Percentiles rank a stretch among this genome's conserved stretches.
Conservation (phyloP, 2,797 vertebrate species). For the Oreortyx pictus region DNA sequence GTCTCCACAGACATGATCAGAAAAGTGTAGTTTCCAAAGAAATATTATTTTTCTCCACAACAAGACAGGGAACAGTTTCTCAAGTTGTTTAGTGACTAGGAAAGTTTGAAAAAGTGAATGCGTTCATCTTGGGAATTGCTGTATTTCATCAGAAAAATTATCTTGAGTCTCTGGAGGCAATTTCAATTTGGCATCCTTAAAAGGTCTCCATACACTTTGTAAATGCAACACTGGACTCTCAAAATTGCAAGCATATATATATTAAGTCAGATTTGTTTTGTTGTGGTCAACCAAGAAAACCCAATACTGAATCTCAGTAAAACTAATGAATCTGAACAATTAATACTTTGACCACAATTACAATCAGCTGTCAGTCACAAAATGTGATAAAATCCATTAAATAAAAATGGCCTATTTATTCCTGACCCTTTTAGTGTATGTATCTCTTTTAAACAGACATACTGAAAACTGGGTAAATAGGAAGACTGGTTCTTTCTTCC, state of each 20-base stretch:
- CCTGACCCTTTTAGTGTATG: neutral
- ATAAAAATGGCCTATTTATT: neutral
- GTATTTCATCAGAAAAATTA: neutral
- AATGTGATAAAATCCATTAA: neutral
- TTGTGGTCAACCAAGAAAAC: constrained; percentile 4
- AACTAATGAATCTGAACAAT: constrained; percentile 24
- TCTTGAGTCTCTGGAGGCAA: neutral
- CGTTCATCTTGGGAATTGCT: neutral
- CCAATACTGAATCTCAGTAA: neutral
- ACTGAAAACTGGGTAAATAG: neutral
- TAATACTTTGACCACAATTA: neutral
- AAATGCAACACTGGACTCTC: neutral
- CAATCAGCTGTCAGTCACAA: neutral
- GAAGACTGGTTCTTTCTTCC: neutral
- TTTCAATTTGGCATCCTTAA: neutral
- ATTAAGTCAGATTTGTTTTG: neutral
- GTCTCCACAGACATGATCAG: neutral
- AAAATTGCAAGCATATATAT: constrained; percentile 7
- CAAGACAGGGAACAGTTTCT: neutral
- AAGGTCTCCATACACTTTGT: neutral
- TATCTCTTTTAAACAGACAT: neutral
- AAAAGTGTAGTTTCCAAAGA: constrained; percentile 44
- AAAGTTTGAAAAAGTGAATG: neutral
- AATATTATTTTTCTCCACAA: constrained; percentile 9
- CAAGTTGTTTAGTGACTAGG: neutral